Percentiles rank a stretch among this genome's conserved stretches.
Evolutionary conservation across 2,113 vertebrate genomes (phyloP).

Genomic region (Hyla sarda): DNA sequence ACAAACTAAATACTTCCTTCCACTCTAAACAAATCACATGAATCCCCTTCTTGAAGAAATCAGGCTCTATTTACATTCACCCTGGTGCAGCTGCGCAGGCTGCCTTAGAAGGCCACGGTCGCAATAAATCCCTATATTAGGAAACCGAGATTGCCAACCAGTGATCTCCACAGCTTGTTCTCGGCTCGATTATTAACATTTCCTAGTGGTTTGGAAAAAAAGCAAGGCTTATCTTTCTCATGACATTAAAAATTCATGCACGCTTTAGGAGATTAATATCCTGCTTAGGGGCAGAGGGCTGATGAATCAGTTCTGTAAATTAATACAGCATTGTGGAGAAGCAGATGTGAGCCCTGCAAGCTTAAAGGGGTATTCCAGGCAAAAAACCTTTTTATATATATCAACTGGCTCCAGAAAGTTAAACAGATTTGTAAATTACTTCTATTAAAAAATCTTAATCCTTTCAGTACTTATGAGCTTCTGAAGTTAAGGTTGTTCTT

Average conservation of each 20-base stretch:
- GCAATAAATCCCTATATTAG: conserved; percentile 86
- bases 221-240: conserved; percentile 67
- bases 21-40: conserved; percentile 82
- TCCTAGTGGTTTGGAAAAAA: conserved; percentile 68
- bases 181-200: conserved; percentile 79
- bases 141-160: conserved; percentile 82
- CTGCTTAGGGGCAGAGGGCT: conserved; percentile 21
- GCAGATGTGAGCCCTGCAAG: conserved; percentile 22
- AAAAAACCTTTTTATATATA: too few species aligned
- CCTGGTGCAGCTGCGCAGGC: conserved; percentile 79
- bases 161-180: conserved; percentile 83
- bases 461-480: too few species aligned
- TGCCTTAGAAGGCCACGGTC: conserved; percentile 88
- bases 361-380: too few species aligned
- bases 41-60: conserved; percentile 79
- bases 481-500: too few species aligned
- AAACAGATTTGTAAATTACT: too few species aligned
- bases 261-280: conserved; percentile 41
- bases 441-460: background rate
- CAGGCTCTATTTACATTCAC: conserved; percentile 84
- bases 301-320: conserved; percentile 32
- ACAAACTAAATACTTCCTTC: conserved; percentile 74
- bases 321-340: conserved; percentile 34
- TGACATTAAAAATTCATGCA: conserved; percentile 67
- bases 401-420: too few species aligned